These are phyloP conservation scores for Crematogaster levior DNA, from an alignment of 2,888 invertebrate species.

Conservation along the genomic window DNA sequence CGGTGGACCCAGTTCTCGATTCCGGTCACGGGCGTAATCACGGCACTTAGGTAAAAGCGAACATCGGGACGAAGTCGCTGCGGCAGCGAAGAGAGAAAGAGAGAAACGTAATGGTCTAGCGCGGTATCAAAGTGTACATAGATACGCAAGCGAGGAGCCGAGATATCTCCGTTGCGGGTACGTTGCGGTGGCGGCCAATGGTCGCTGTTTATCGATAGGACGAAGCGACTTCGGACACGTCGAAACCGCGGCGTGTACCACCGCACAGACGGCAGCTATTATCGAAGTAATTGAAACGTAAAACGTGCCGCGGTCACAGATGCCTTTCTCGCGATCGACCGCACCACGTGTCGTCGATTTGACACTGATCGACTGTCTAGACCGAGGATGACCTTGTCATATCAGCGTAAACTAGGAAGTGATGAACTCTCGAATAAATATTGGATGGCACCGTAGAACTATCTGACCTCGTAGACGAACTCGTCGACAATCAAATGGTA, in stretches of 20 bases:
- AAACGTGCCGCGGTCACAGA: constrained; percentile 15
- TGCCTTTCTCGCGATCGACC: constrained; percentile 19
- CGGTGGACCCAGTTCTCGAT: constrained; percentile 36
- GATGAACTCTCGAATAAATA: constrained; percentile 14
- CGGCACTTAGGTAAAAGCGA: constrained; percentile 61
- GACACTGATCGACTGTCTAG: constrained; percentile 14
- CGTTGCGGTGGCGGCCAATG: constrained; percentile 20
- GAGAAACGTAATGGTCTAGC: constrained; percentile 21
- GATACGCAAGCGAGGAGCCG: background rate
- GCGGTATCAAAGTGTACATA: constrained; percentile 32
- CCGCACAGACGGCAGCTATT: constrained; percentile 23
- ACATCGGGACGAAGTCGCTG: constrained; percentile 15
- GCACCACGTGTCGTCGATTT: constrained; percentile 1
- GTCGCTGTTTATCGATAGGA: constrained; percentile 45
- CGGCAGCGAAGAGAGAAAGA: constrained; percentile 9
- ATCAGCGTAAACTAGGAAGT: background rate
- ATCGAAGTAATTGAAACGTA: constrained; percentile 48
- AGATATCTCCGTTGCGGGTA: constrained; percentile 8
- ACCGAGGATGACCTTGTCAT: constrained; percentile 6
- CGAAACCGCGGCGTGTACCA: constrained; percentile 34
- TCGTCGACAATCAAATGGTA: constrained; percentile 8
- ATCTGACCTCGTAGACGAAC: background rate
- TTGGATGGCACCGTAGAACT: background rate
- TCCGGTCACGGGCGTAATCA: constrained; percentile 66
- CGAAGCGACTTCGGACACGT: constrained; percentile 46